Evolutionary conservation across 2,888 invertebrate species (phyloP), one percentile per base, ranked within the genome.

Genomic region (Agrenia bidenticulata): DNA sequence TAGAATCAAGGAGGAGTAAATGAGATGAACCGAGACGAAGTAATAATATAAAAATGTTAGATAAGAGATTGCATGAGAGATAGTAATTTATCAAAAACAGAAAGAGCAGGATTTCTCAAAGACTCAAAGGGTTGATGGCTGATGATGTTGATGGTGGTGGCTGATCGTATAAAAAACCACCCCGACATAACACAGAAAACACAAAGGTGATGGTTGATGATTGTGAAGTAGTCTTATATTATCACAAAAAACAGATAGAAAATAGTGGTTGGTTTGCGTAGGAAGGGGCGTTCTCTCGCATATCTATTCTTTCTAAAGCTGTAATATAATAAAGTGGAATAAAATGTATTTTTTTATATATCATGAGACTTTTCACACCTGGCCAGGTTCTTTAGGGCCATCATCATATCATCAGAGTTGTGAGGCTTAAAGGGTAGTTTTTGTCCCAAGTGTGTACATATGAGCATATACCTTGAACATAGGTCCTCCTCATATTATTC

Each of bases 281-380:
- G 64, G 58, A 68, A 71, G 68, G 71, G 71, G 71, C 71, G 71
- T 62, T 62, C 54, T 54, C 53, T 51, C 15, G n/a, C n/a, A 39
- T 39, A 11, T 19, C 53, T 19, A 32, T 32, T 42, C 37, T 41
- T 54, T 54, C 53, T 45, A 24, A 42, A 42, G 42, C 42, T 55
- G 42, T 55, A 11, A 45, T 45, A 45, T 45, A 11, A 45, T 45
- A 45, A 45, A 45, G 45, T 17, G 19, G n/a, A 45, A 9, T 11
- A 45, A 32, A 45, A 45, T 19, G 45, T 11, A 9, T 5, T 19
- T 45, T 45, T 19, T 45, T 45, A 11, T 45, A 45, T 32, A 32
- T 45, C 45, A 19, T 45, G 45, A 45, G 45, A 45, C 45, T 45
- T 45, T 45, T 45, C 45, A 45, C 45, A 45, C 45, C 45, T 45